Base-by-base conservation (phyloP, 1,140 invertebrate genomes). In the Hormaphis cornu region DNA sequence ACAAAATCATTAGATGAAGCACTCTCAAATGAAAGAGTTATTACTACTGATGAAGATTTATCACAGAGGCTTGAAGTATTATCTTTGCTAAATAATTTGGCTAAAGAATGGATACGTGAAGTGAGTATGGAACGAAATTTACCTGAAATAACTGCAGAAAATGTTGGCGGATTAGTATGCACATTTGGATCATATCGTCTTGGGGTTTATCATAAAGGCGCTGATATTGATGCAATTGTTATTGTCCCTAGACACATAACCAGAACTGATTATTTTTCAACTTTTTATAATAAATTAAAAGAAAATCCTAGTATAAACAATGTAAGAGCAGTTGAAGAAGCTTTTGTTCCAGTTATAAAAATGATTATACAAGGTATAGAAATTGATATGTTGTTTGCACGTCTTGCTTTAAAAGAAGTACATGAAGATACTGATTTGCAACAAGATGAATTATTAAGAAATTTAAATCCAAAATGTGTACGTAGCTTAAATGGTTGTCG, bases 361-460 rank as follows among this genome's bases (percentile, higher is more conserved):
- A 95, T 99, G 91, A 93, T 93, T 76, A 98, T 98, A 81, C 92
- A 97, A 83, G 93, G 93, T 24, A 98, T 99, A 74, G 97, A 98
- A 82, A 93, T 97, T 72, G 97, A 99, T 84, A 90, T 99, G 86
- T 78, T 98, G 54, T 99, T 99, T 81, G 95, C 96, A 0, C 84
- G 92, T 71, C 80, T 99, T 42, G 89, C 93, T 20, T 80, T 96
- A 1, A 96, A 96, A 77, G 91, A 95, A 80, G 94, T 99, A 78
- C 88, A 91, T 33, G 86, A 85, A 75, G 78, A 81, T 37, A 83
- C 83, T 79, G 91, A 98, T 81, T 81, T 99, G 8, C 83, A 85
- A 72, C 94, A 98, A 79, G 93, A 98, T 77, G 86, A 86, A 75
- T 78, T 99, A 9, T 79, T 99, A 4, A 96, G 95, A 80, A 97